These are phyloP conservation scores for Nothura maculosa DNA, from an alignment of 2,797 vertebrate species.

Conservation along the genomic window DNA sequence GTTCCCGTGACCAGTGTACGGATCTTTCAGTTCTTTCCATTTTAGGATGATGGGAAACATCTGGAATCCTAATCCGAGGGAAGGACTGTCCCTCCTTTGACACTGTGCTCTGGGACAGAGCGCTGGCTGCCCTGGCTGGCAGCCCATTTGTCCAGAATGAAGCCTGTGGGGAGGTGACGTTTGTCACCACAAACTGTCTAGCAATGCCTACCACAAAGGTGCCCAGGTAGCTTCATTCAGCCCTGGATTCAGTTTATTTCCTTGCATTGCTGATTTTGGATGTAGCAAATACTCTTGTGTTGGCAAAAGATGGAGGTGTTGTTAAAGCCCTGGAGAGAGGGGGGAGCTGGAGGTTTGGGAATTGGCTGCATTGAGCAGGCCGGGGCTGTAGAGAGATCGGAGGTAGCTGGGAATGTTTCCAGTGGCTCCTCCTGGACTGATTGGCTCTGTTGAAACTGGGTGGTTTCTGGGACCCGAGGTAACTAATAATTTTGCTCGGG, in stretches of 20 bases:
- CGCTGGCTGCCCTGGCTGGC: slow-evolving; percentile 27
- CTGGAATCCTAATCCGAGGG: slow-evolving; percentile 20
- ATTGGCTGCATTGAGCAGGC: slow-evolving; percentile 23
- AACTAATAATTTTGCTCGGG: not conserved
- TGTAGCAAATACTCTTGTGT: slow-evolving; percentile 26
- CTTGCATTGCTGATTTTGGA: slow-evolving; percentile 11
- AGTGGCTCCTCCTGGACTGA: slow-evolving; percentile 10
- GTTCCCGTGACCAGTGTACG: slow-evolving; percentile 20
- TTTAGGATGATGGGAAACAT: slow-evolving; percentile 66
- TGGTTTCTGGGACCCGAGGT: not conserved
- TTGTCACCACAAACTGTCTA: not conserved
- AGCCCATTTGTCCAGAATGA: slow-evolving; percentile 16
- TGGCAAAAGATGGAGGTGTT: slow-evolving; percentile 49
- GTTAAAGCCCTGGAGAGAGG: slow-evolving; percentile 16
- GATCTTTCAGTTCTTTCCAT: slow-evolving; percentile 48
- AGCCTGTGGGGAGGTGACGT: not conserved
- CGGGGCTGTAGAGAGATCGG: not conserved
- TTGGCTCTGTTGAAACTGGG: not conserved
- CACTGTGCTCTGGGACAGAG: slow-evolving; percentile 10
- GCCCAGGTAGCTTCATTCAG: not conserved
- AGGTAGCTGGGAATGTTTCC: not conserved
- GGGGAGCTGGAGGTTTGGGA: slow-evolving; percentile 10
- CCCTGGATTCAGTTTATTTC: not conserved
- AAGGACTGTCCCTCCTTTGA: slow-evolving; percentile 25
- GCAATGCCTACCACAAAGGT: not conserved